phyloP scores from a whole-genome alignment of 1,140 invertebrate genomes.

The Tetragnatha versicolor region DNA sequence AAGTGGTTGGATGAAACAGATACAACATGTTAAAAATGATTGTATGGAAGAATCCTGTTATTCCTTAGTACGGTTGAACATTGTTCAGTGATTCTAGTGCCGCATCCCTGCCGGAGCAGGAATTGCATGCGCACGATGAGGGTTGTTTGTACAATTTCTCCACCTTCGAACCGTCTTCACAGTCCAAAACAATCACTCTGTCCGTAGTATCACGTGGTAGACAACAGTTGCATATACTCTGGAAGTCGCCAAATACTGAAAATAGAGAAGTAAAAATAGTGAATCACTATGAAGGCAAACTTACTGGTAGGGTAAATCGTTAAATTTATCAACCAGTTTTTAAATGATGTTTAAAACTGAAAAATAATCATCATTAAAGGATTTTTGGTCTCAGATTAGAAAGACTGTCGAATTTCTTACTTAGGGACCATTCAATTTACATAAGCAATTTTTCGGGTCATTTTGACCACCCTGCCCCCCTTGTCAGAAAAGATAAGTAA shows the following conservation, averaged over 20 bases:
- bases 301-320: too few relatives aligned
- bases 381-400: too few relatives aligned
- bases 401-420: too few relatives aligned
- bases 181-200: conserved; percentile 17
- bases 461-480: too few relatives aligned
- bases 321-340: too few relatives aligned
- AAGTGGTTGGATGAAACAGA: background rate
- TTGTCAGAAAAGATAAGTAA: too few relatives aligned
- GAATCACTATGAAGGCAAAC: too few relatives aligned
- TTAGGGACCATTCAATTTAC: too few relatives aligned
- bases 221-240: conserved; percentile 50
- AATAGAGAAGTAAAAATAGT: background rate
- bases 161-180: conserved; percentile 20
- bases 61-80: conserved; percentile 8
- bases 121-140: conserved; percentile 15
- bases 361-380: too few relatives aligned
- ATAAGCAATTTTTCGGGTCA: too few relatives aligned
- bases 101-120: conserved; percentile 14
- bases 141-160: conserved; percentile 42
- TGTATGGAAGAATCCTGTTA: background rate
- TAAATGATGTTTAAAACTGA: too few relatives aligned
- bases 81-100: conserved; percentile 19
- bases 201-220: background rate
- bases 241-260: conserved; percentile 34
- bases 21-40: background rate